Evolutionary conservation across 2,888 invertebrate genomes (phyloP).

Genomic region (Pyrgus malvae): DNA sequence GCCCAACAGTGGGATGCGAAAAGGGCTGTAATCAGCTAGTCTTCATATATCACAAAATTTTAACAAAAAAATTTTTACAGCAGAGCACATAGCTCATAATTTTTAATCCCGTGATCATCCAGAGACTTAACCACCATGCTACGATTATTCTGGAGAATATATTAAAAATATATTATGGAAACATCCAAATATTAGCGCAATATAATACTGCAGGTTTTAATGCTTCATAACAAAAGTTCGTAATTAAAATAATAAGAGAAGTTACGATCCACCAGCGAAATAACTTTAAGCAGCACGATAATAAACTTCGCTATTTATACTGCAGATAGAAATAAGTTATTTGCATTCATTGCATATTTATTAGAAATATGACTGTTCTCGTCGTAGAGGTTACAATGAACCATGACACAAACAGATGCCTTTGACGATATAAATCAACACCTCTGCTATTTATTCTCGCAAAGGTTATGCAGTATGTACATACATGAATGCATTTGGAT

Average conservation of each 20-base stretch:
- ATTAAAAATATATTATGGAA: too few relatives aligned
- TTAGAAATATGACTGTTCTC: constrained; percentile 9
- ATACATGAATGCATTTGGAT: neutral
- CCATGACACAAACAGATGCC: constrained; percentile 15
- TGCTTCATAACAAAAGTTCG: too few relatives aligned
- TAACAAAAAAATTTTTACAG: too few relatives aligned
- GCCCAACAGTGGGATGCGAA: too few relatives aligned
- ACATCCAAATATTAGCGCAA: too few relatives aligned
- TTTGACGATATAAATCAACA: constrained; percentile 21
- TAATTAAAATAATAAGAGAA: neutral
- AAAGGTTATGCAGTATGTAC: constrained; percentile 7
- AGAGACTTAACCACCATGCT: too few relatives aligned
- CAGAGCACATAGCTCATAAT: too few relatives aligned
- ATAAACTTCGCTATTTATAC: constrained; percentile 8
- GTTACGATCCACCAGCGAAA: neutral
- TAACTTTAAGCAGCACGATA: neutral
- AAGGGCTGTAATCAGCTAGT: too few relatives aligned
- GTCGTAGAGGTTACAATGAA: constrained; percentile 13
- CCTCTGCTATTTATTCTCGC: constrained; percentile 17
- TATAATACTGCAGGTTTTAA: too few relatives aligned
- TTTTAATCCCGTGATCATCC: too few relatives aligned
- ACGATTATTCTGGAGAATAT: too few relatives aligned
- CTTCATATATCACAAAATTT: too few relatives aligned
- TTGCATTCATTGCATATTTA: constrained; percentile 9
- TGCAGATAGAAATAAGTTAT: constrained; percentile 8